Evolutionary conservation across 2,113 vertebrate genomes (phyloP).

Genomic region (Perca fluviatilis): DNA sequence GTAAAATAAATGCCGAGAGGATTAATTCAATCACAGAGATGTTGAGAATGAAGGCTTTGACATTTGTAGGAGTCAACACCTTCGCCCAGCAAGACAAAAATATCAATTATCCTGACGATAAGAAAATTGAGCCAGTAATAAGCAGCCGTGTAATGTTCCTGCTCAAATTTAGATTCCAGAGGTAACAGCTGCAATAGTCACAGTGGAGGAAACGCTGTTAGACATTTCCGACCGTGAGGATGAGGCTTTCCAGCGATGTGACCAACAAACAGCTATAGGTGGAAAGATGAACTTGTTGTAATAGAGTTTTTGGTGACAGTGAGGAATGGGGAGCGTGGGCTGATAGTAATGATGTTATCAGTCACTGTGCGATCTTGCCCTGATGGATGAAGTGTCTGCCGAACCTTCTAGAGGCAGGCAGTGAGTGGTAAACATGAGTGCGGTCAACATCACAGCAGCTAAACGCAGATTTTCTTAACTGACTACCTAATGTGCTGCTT

Average conservation of each 20-base stretch:
- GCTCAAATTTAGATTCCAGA: constrained; percentile 38
- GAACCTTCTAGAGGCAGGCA: constrained; percentile 4
- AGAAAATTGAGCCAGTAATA: constrained; percentile 16
- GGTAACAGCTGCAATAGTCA: constrained; percentile 20
- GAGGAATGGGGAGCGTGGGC: constrained; percentile 47
- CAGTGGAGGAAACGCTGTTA: constrained; percentile 26
- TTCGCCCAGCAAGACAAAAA: constrained; percentile 38
- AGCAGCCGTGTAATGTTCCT: constrained; percentile 26
- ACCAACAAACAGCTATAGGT: constrained; percentile 48
- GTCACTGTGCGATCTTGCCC: constrained; percentile 56
- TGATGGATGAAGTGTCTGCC: constrained; percentile 42
- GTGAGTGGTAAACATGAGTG: background rate
- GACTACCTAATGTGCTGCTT: background rate
- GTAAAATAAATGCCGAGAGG: constrained; percentile 47
- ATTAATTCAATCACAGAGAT: constrained; percentile 44
- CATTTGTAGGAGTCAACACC: constrained; percentile 45
- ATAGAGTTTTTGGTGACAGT: constrained; percentile 66
- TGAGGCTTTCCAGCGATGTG: constrained; percentile 29
- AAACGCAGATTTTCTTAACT: background rate
- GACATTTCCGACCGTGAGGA: constrained; percentile 21
- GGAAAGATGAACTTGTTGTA: constrained; percentile 51
- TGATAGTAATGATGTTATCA: constrained; percentile 66
- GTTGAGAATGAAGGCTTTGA: constrained; percentile 41
- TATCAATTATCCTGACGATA: constrained; percentile 48
- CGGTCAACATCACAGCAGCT: constrained; percentile 22